Evolutionary conservation across 2,113 vertebrate genomes (phyloP), one percentile per base, ranked within the genome.

Genomic region (Campylorhamphus procurvoides): DNA sequence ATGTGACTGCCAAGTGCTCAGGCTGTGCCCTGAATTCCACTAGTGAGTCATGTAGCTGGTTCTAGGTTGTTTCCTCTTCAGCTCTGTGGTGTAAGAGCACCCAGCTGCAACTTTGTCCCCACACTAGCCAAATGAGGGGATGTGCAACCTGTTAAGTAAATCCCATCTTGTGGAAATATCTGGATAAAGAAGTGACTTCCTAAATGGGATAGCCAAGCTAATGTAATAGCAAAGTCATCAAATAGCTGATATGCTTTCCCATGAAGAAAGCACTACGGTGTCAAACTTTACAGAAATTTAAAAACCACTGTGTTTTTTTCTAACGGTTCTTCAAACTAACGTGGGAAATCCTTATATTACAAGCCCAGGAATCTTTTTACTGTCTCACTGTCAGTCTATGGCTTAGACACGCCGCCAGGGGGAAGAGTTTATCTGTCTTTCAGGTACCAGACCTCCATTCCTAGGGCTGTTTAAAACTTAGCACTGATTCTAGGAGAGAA

Each of bases 31-130:
- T 42, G 40, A 39, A 27, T 42, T 56, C 3, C 0, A 39, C 66
- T 33, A 8, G 37, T 31, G 39, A 37, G 27, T n/a, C 42, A 23
- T 0, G 0, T 13, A 6, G 9, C 39, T 35, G 23, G 13, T 64
- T 64, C 39, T 50, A 23, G 53, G n/a, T 50, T 29, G 16, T 68
- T 75, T 76, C 8, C 20, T 53, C 49, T 29, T 24, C 53, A 73
- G 11, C 40, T 75, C 39, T 12, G 11, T 1, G 4, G 33, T 42
- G 23, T 56, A n/a, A 75, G 39, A 79, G 23, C 44, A 52, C 23
- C 7, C 29, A 56, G 49, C 25, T 73, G 16, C 42, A 78, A 29
- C 27, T 56, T 47, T 33, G 27, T 56, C n/a, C 44, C 27, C 33
- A 19, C 14, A 12, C 20, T 8, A 17, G 29, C 28, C 64, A 80